These are phyloP conservation scores for Myotis davidii DNA, from an alignment of 2,113 vertebrate species.

Conservation along the genomic window DNA sequence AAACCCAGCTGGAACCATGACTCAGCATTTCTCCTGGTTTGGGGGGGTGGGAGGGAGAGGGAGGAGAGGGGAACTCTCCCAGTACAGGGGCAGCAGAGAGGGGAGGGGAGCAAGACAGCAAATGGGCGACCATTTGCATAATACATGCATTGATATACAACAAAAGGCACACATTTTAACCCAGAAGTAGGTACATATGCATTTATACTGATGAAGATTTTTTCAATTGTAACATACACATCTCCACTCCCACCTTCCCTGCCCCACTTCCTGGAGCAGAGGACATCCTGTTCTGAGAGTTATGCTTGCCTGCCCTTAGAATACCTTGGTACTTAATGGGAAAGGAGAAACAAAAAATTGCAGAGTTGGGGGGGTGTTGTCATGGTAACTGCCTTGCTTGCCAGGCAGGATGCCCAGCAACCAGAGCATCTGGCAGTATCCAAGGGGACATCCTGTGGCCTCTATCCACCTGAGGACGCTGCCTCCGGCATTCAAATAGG, in stretches of 20 bases:
- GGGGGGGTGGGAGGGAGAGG: not conserved
- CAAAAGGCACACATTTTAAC: not conserved
- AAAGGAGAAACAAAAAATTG: conserved; percentile 53
- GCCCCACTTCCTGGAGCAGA: conserved; percentile 25
- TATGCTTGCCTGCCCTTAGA: conserved; percentile 68
- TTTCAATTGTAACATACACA: not conserved
- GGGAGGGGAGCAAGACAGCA: not conserved
- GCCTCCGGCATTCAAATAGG: not conserved
- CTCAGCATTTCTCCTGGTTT: conserved; percentile 64
- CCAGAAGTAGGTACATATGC: not conserved
- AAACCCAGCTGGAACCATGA: conserved; percentile 59
- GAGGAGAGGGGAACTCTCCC: not conserved
- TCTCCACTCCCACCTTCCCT: not conserved
- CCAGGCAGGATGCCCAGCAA: conserved; percentile 63
- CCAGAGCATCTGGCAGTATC: conserved; percentile 65
- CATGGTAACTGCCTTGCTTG: conserved; percentile 67
- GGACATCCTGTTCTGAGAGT: conserved; percentile 40
- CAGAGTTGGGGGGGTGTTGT: conserved; percentile 41
- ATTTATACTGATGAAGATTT: not conserved
- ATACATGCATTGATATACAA: not conserved
- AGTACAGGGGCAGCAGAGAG: not conserved
- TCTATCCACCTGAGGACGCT: conserved; percentile 1
- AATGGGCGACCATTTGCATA: not conserved
- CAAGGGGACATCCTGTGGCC: conserved; percentile 43
- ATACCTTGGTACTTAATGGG: conserved; percentile 67